phyloP scores from a whole-genome alignment of 2,797 vertebrate genomes.

The Myotis daubentonii region DNA sequence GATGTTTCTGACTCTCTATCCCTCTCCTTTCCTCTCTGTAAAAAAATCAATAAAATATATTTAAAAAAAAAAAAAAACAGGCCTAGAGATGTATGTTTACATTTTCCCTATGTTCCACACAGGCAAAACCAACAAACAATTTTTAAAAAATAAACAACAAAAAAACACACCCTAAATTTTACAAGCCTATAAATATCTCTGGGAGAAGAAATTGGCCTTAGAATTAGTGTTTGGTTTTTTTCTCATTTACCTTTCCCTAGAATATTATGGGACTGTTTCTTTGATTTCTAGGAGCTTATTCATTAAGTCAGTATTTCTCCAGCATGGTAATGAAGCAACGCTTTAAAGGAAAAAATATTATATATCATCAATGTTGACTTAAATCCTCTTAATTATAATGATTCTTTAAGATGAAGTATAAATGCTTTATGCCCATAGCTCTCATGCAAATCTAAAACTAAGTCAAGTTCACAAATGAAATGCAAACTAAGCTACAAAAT shows the following conservation, averaged over 20 bases:
- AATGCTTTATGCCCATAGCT: background rate
- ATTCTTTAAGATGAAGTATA: constrained; percentile 21
- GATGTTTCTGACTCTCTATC: too few species aligned
- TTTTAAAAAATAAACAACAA: background rate
- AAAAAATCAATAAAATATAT: too few species aligned
- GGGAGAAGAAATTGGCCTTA: background rate
- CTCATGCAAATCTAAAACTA: constrained; percentile 35
- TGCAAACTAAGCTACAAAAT: constrained; percentile 5
- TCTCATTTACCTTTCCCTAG: background rate
- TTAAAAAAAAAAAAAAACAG: background rate
- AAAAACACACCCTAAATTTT: constrained; percentile 21
- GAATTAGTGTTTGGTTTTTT: background rate
- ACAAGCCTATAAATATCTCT: background rate
- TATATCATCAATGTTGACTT: background rate
- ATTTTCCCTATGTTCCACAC: background rate
- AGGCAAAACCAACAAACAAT: constrained; percentile 36
- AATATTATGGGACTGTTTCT: background rate
- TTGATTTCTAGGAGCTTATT: constrained; percentile 10
- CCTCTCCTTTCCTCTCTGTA: too few species aligned
- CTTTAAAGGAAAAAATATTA: constrained; percentile 47
- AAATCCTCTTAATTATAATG: constrained; percentile 43
- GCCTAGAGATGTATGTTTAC: background rate
- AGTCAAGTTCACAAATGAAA: constrained; percentile 46
- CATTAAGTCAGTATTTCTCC: constrained; percentile 15
- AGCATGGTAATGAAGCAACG: constrained; percentile 19